These are phyloP conservation scores for Clarias batrachus DNA, from an alignment of 2,113 vertebrate genomes.

Conservation along the genomic window DNA sequence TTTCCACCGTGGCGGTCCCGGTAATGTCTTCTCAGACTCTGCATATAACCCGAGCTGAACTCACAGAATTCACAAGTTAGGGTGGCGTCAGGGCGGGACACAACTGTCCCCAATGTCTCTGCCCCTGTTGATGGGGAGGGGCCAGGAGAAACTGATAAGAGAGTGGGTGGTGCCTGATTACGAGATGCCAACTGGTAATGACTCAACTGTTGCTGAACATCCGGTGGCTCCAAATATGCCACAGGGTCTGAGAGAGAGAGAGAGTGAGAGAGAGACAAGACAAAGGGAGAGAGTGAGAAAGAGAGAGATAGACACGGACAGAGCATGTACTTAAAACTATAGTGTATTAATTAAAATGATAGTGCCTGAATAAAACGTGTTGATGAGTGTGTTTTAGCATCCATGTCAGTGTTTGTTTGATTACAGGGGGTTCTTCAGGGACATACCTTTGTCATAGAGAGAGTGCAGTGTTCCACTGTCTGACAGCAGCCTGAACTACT, in stretches of 20 bases:
- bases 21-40: constrained; percentile 97
- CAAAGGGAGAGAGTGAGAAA: constrained; percentile 21
- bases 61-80: constrained; percentile 98
- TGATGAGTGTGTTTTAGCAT: background rate
- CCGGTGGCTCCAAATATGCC: constrained; percentile 86
- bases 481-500: background rate
- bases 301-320: constrained; percentile 9
- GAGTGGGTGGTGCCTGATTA: constrained; percentile 78
- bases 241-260: constrained; percentile 68
- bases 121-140: constrained; percentile 61
- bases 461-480: background rate
- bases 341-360: background rate
- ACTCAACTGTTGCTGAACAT: constrained; percentile 92
- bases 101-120: constrained; percentile 58
- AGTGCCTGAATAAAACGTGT: background rate
- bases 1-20: constrained; percentile 95
- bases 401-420: background rate
- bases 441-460: background rate
- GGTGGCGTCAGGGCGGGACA: constrained; percentile 71
- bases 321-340: background rate
- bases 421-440: background rate
- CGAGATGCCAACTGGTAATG: constrained; percentile 91
- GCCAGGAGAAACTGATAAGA: constrained; percentile 62
- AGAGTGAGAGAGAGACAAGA: background rate
- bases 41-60: constrained; percentile 97